A percentile compares a stretch with the other conserved stretches of the same genome.
Evolutionary conservation across 2,888 invertebrate genomes (phyloP).

Genomic region (Ctenicera cuprea): DNA sequence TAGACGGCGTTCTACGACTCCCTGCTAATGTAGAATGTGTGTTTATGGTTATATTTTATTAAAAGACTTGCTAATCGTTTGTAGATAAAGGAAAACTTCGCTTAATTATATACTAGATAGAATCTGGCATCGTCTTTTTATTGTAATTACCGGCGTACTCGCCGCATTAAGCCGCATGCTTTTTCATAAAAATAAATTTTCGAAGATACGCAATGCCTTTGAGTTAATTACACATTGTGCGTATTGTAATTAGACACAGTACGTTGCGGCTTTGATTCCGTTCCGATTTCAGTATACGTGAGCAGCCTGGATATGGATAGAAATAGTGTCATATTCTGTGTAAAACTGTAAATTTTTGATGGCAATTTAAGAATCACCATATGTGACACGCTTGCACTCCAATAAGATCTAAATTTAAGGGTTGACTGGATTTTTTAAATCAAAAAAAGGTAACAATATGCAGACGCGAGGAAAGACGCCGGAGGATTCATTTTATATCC

Average conservation of each 20-base stretch:
- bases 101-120: slow-evolving; percentile 60
- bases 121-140: slow-evolving; percentile 44
- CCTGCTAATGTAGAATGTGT: slow-evolving; percentile 63
- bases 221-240: slow-evolving; percentile 35
- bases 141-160: slow-evolving; percentile 36
- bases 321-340: not conserved
- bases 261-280: slow-evolving; percentile 20
- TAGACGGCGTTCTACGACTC: slow-evolving; percentile 59
- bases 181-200: slow-evolving; percentile 38
- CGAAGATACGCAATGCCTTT: slow-evolving; percentile 17
- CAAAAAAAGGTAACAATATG: slow-evolving; percentile 21
- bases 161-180: not conserved
- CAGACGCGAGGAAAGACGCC: not conserved
- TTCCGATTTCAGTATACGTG: slow-evolving; percentile 2
- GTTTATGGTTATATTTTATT: slow-evolving; percentile 64
- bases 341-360: slow-evolving; percentile 18
- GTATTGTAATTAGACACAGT: slow-evolving; percentile 26
- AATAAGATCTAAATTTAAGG: slow-evolving; percentile 20
- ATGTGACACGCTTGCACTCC: not conserved
- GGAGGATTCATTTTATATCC: slow-evolving; percentile 19
- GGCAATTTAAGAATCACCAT: slow-evolving; percentile 6
- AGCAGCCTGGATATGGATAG: slow-evolving; percentile 6
- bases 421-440: slow-evolving; percentile 24
- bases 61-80: slow-evolving; percentile 62
- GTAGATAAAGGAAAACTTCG: slow-evolving; percentile 59